Evolutionary conservation across 2,113 vertebrate species (phyloP), one percentile per base, ranked within the genome.

Genomic region (Zonotrichia leucophrys): DNA sequence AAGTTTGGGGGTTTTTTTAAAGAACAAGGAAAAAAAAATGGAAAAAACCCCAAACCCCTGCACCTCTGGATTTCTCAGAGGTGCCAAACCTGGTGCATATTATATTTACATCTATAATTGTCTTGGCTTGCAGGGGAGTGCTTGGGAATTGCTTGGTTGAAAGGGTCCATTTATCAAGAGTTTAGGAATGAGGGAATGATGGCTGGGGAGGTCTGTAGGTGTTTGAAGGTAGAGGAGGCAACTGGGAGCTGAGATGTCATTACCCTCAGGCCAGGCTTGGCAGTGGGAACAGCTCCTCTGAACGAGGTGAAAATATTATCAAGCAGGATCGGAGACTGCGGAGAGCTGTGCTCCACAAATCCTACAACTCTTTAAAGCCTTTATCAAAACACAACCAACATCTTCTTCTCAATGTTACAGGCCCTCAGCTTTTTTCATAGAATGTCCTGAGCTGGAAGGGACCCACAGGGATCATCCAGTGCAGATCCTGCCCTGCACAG

Each of bases 11-110:
- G 25, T 30, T 44, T 56, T 44, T 42, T 59, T 42, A 37, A 53
- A 84, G 59, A 67, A 0, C 5, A 19, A 10, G 4, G 4, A 2
- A 31, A 27, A 31, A 28, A 24, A 49, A 4, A 13, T 10, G 18
- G 10, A 4, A 47, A 55, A 15, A n/a, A 42, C 1, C 2, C 16
- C 27, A 20, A 63, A 16, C 0, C 14, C 10, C 27, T 20, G 7
- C 59, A 52, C 15, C 21, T 76, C 85, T 58, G 30, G 25, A 31
- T 77, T 56, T 69, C 67, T 69, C 63, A 58, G 33, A 63, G 22
- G 30, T 47, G 47, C 47, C 66, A 55, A 78, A 72, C 14, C 16
- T 42, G 28, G 50, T 1, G 1, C 10, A 5, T 12, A 1, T 62
- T 49, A 62, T 42, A 63, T 73, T 79, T 62, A 90, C 59, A 58